Evolutionary conservation across 1,140 invertebrate genomes (phyloP).

Genomic region (Mya arenaria): DNA sequence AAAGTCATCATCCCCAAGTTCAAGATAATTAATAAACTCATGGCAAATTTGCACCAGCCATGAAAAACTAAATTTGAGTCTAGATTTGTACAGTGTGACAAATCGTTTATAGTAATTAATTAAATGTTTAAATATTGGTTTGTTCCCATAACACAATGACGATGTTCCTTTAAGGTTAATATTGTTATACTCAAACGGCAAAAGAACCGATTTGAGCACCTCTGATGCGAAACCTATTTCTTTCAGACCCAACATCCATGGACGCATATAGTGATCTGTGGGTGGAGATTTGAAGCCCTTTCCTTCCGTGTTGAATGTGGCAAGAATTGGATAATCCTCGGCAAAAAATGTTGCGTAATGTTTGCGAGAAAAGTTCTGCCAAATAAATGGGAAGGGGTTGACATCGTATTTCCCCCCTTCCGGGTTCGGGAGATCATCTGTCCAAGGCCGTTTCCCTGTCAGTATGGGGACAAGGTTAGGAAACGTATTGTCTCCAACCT

Average conservation of each 20-base stretch:
- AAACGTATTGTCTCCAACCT: slow-evolving; percentile 69
- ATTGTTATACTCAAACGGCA: slow-evolving; percentile 38
- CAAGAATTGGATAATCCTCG: slow-evolving; percentile 82
- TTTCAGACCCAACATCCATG: slow-evolving; percentile 77
- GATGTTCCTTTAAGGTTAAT: slow-evolving; percentile 31
- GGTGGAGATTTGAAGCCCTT: slow-evolving; percentile 80
- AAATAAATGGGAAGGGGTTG: slow-evolving; percentile 68
- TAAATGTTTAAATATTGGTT: slow-evolving; percentile 48
- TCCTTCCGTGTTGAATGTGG: slow-evolving; percentile 81
- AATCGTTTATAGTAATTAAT: slow-evolving; percentile 58
- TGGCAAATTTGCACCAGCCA: slow-evolving; percentile 56
- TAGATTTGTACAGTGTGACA: slow-evolving; percentile 41
- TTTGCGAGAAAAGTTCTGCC: slow-evolving; percentile 80
- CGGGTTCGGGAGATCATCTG: slow-evolving; percentile 28
- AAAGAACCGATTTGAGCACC: slow-evolving; percentile 44
- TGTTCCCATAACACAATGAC: slow-evolving; percentile 55
- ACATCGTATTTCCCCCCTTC: not conserved
- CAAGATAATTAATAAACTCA: slow-evolving; percentile 58
- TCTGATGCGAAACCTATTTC: slow-evolving; percentile 57
- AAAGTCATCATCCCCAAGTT: slow-evolving; percentile 58
- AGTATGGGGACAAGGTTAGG: slow-evolving; percentile 54
- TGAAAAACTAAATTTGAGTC: slow-evolving; percentile 42
- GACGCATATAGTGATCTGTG: slow-evolving; percentile 81
- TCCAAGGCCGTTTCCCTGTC: slow-evolving; percentile 50
- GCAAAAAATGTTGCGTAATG: slow-evolving; percentile 82